Percentiles rank a stretch among this genome's conserved stretches.
phyloP scores from a whole-genome alignment of 1,140 invertebrate genomes.

The Patella vulgata region DNA sequence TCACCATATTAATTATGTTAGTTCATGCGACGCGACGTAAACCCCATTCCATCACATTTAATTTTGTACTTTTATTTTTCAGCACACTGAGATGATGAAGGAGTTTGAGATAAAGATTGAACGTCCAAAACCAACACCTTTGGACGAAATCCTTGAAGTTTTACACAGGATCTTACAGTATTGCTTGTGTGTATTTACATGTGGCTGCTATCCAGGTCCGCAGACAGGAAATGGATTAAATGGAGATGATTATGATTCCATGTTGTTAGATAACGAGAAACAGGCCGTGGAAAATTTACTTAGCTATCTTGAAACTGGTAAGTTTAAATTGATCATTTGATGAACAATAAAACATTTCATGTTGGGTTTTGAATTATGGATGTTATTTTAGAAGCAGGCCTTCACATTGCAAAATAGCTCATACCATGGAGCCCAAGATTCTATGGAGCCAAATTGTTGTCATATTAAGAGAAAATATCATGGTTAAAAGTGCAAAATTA shows the following conservation, averaged over 20 bases:
- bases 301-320: conserved; percentile 43
- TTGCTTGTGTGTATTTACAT: conserved; percentile 36
- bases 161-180: conserved; percentile 28
- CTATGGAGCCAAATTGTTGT: no score
- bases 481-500: no score
- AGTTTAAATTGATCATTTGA: conserved; percentile 3
- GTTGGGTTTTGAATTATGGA: no score
- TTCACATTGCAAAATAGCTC: no score
- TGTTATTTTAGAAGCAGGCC: no score
- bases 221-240: conserved; percentile 6
- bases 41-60: no score
- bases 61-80: neutral
- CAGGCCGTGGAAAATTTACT: conserved; percentile 43
- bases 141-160: conserved; percentile 27
- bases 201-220: conserved; percentile 36
- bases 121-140: conserved; percentile 26
- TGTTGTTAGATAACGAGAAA: conserved; percentile 40
- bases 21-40: no score
- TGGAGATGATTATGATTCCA: conserved; percentile 35
- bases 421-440: no score
- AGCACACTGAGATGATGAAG: conserved; percentile 22
- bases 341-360: neutral
- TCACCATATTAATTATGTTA: no score
- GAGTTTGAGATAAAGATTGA: conserved; percentile 38
- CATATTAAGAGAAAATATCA: no score